Percentiles rank a stretch among this genome's conserved stretches.
These are phyloP conservation scores for Chironomus tepperi DNA, from an alignment of 1,140 invertebrate genomes.

Conservation along the genomic window DNA sequence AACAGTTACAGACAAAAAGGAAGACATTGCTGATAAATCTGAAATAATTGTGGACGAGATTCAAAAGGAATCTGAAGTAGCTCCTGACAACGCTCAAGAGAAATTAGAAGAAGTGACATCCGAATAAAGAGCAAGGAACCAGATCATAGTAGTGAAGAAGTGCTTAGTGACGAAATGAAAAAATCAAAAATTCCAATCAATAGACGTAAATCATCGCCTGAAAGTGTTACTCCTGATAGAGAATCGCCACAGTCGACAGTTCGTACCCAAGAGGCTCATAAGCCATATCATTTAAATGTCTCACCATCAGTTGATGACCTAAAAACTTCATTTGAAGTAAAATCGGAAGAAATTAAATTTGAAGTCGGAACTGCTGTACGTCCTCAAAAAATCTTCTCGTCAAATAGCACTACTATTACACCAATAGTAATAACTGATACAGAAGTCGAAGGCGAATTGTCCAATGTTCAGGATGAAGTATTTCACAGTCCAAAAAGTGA, in stretches of 20 bases:
- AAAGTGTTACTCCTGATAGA: background rate
- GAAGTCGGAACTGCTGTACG: background rate
- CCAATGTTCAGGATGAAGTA: background rate
- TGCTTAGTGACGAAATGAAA: background rate
- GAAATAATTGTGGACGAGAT: too few relatives aligned
- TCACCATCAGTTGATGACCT: background rate
- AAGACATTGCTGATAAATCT: too few relatives aligned
- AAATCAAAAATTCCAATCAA: conserved; percentile 3
- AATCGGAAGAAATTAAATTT: background rate
- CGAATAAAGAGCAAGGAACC: too few relatives aligned
- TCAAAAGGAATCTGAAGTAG: too few relatives aligned
- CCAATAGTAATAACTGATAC: background rate
- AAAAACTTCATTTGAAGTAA: background rate
- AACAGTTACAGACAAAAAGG: too few relatives aligned
- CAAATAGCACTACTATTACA: background rate
- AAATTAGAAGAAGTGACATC: too few relatives aligned
- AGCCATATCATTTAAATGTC: conserved; percentile 8
- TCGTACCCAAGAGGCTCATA: background rate
- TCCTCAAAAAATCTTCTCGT: background rate
- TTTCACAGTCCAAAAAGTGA: background rate
- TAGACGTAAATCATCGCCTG: background rate
- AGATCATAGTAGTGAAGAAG: too few relatives aligned
- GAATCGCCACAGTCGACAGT: background rate
- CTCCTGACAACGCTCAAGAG: too few relatives aligned
- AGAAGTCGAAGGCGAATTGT: background rate